phyloP scores from a whole-genome alignment of 2,888 invertebrate species.

The Drosophila atroscutellata region DNA sequence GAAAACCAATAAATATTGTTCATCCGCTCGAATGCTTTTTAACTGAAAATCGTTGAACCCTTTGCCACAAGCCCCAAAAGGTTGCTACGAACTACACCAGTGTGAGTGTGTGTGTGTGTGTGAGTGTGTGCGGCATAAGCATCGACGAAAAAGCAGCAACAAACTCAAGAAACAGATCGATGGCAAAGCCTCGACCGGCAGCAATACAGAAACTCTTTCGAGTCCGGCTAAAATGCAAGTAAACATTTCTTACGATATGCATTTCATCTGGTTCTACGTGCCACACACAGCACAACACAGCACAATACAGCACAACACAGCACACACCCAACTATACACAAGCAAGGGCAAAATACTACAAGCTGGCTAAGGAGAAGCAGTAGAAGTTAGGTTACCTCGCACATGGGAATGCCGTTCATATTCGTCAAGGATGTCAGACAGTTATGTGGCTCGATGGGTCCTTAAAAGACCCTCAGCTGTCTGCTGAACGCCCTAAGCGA shows the following conservation, averaged over 20 bases:
- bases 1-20: constrained; percentile 82
- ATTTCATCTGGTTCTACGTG: not conserved
- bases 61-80: constrained; percentile 57
- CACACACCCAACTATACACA: not conserved
- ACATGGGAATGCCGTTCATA: constrained; percentile 12
- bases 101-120: not conserved
- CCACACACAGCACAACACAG: not conserved
- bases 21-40: constrained; percentile 81
- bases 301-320: not conserved
- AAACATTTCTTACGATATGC: not conserved
- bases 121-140: constrained; percentile 30
- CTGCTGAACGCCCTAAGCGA: constrained; percentile 11
- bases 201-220: constrained; percentile 13
- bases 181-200: constrained; percentile 28
- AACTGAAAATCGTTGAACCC: constrained; percentile 77
- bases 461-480: constrained; percentile 18
- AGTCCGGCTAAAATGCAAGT: constrained; percentile 41
- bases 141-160: constrained; percentile 26
- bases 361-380: not conserved
- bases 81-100: constrained; percentile 20
- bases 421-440: constrained; percentile 4
- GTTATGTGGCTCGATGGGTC: constrained; percentile 14
- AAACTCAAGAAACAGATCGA: constrained; percentile 47
- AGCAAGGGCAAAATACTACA: not conserved
- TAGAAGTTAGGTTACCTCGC: constrained; percentile 1